These are phyloP conservation scores for Cyprinodon variegatus DNA, from an alignment of 2,113 vertebrate genomes.

Conservation along the genomic window DNA sequence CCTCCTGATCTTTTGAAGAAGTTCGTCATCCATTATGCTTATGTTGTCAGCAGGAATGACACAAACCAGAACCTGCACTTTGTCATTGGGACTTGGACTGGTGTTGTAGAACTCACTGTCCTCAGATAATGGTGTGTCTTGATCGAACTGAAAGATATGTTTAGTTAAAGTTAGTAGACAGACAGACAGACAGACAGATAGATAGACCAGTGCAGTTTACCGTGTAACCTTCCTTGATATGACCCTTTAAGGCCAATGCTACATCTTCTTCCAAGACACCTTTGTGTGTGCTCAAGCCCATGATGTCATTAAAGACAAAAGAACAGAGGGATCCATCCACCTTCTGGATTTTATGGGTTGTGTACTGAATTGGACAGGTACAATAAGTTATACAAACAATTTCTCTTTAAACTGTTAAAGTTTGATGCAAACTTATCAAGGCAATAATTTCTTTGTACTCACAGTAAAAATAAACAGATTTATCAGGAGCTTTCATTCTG, in stretches of 20 bases:
- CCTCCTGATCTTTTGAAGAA: neutral
- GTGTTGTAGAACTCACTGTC: neutral
- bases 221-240: neutral
- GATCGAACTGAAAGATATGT: conserved; percentile 28
- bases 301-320: conserved; percentile 30
- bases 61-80: conserved; percentile 20
- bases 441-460: too few species aligned
- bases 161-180: neutral
- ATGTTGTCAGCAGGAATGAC: neutral
- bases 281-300: neutral
- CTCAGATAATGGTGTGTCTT: neutral
- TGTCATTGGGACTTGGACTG: neutral
- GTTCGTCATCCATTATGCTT: neutral
- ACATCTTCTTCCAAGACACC: conserved; percentile 2
- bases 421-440: too few species aligned
- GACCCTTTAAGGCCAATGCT: conserved; percentile 10
- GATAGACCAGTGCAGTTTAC: neutral
- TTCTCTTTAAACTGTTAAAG: too few species aligned
- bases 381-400: too few species aligned
- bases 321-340: neutral
- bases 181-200: too few species aligned
- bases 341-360: neutral
- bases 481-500: too few species aligned
- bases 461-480: too few species aligned
- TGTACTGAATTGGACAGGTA: conserved; percentile 1